Base-by-base conservation (phyloP, 2,888 invertebrate species). In the Unio delphinus region DNA sequence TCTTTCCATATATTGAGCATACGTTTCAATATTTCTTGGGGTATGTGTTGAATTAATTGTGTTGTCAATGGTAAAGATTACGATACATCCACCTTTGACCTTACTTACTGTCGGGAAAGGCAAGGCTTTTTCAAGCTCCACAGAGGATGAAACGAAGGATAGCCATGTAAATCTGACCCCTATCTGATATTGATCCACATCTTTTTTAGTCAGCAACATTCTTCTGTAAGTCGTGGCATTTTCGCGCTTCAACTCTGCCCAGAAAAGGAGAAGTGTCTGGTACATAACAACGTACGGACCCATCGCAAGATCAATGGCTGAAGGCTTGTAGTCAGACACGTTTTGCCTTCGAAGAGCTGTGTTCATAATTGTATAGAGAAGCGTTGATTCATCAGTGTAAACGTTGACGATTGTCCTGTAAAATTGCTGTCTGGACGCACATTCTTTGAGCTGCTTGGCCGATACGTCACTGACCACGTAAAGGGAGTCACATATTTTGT, bases 251-350 rank as follows among this genome's bases (percentile, higher is more conserved):
- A 75, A 54, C 4, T 34, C 61, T 3, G 26, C 55, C 72, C 70
- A 72, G 28, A 26, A 72, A 54, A 69, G 45, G 4, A 75, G 70
- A 5, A 75, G 66, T 17, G 67, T n/a, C 20, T 74, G 74, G 54
- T 69, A 72, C 62, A 74, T 65, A 11, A 72, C 45, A 18, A 71
- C 45, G 55, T 72, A 74, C 54, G 74, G 74, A 1, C 74, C 74
- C 28, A 74, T 61, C 1, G 74, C 74, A 18, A 74, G 67, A 45
- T 75, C 75, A 1, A 67, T 56, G 17, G 61, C 72, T 20, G 72
- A 68, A 4, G 75, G 75, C 55, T 55, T 65, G 58, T 70, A 75
- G 4, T 63, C 65, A 18, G 55, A 8, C n/a, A 60, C 61, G 26
- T 66, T 55, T 30, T 75, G 72, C 61, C 75, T 60, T 17, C 75